A percentile compares a stretch with the other conserved stretches of the same genome.
phyloP scores from a whole-genome alignment of 2,113 vertebrate species.

The Gallinago media region DNA sequence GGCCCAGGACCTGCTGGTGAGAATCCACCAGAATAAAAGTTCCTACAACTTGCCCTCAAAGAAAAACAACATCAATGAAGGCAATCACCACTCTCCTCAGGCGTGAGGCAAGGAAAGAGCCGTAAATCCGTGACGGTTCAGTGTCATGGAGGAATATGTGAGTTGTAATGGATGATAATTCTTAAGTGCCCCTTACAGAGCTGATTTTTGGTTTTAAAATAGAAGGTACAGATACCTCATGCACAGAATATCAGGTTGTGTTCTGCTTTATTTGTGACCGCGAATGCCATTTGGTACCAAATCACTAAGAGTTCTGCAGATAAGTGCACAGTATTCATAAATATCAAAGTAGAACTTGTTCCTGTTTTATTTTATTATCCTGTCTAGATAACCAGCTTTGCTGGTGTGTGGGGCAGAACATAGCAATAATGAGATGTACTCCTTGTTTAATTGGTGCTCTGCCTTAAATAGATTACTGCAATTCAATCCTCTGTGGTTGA shows the following conservation, averaged over 20 bases:
- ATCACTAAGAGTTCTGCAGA: background rate
- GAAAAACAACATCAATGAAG: background rate
- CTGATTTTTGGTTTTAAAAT: background rate
- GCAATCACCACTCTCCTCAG: background rate
- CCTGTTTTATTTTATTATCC: background rate
- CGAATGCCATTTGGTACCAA: background rate
- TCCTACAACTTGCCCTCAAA: background rate
- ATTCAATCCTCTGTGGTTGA: background rate
- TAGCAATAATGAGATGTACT: background rate
- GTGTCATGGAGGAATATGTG: background rate
- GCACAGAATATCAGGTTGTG: background rate
- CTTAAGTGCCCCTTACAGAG: background rate
- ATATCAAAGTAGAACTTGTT: background rate
- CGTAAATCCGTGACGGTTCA: accelerated
- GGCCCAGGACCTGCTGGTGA: background rate
- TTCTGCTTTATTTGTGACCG: background rate
- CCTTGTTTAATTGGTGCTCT: background rate
- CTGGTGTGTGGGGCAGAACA: background rate
- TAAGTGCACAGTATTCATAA: background rate
- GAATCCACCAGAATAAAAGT: background rate
- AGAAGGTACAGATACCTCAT: background rate
- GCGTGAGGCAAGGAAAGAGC: background rate
- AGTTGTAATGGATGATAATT: background rate
- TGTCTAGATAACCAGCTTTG: background rate
- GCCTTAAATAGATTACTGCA: background rate